These are phyloP conservation scores for Choloepus didactylus DNA, from an alignment of 2,797 vertebrate species.

Conservation along the genomic window DNA sequence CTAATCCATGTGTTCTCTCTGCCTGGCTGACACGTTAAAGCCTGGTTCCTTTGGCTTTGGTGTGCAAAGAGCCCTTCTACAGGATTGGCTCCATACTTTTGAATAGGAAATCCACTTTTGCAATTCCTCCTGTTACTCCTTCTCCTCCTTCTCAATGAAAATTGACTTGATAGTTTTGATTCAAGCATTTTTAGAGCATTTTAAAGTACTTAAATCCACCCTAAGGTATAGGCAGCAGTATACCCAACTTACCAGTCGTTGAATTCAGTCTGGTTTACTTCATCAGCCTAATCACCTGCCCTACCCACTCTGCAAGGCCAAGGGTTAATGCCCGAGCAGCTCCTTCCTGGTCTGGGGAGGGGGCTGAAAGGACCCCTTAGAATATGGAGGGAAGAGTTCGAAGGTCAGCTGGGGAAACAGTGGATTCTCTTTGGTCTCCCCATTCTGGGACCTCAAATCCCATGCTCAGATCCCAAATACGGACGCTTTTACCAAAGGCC, in stretches of 20 bases:
- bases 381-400: not conserved
- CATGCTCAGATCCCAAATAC: not conserved
- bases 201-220: not conserved
- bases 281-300: not conserved
- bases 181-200: not conserved
- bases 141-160: not conserved
- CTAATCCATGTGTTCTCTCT: not conserved
- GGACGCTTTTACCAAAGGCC: not conserved
- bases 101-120: not conserved
- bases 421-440: not conserved
- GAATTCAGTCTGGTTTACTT: not conserved
- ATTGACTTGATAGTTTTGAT: not conserved
- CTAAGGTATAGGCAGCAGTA: not conserved
- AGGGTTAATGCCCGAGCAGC: not conserved
- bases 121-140: not conserved
- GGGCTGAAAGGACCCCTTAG: not conserved
- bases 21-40: not conserved
- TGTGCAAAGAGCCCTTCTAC: not conserved
- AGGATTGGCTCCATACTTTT: not conserved
- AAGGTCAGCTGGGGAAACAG: not conserved
- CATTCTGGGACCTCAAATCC: no score
- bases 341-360: not conserved
- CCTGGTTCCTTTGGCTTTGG: conserved; percentile 60
- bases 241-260: not conserved
- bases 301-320: not conserved